Evolutionary conservation across 2,113 vertebrate genomes (phyloP).

Genomic region (Micronycteris hirsuta): DNA sequence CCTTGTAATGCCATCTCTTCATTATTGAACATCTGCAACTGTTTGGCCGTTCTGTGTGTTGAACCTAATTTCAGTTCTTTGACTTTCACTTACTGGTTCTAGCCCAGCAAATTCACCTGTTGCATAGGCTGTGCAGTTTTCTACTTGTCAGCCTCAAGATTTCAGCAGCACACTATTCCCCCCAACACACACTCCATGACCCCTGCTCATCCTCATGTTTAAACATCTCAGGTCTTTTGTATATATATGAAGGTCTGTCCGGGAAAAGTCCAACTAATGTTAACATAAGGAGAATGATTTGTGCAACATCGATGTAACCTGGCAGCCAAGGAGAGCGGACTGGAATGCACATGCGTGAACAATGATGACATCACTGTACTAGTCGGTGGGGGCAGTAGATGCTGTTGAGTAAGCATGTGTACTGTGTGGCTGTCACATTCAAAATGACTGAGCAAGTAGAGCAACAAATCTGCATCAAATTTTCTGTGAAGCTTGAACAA

Average conservation of each 20-base stretch:
- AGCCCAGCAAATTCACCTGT: rapidly evolving
- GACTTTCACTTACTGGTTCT: background rate
- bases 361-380: no score
- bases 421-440: no score
- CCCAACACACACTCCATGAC: rapidly evolving
- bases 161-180: background rate
- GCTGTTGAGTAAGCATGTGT: no score
- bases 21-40: background rate
- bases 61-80: background rate
- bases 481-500: no score
- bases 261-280: no score
- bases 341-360: no score
- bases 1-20: background rate
- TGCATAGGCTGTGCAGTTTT: background rate
- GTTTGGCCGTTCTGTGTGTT: background rate
- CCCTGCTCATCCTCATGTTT: background rate
- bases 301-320: no score
- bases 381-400: no score
- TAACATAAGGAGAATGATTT: no score
- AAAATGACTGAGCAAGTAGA: no score
- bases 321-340: no score
- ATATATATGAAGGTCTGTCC: background rate
- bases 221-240: background rate
- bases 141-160: background rate
- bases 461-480: no score